phyloP scores from a whole-genome alignment of 30 jellyfish, hydroid and myxozoan species.

The Chironex yamaguchii region DNA sequence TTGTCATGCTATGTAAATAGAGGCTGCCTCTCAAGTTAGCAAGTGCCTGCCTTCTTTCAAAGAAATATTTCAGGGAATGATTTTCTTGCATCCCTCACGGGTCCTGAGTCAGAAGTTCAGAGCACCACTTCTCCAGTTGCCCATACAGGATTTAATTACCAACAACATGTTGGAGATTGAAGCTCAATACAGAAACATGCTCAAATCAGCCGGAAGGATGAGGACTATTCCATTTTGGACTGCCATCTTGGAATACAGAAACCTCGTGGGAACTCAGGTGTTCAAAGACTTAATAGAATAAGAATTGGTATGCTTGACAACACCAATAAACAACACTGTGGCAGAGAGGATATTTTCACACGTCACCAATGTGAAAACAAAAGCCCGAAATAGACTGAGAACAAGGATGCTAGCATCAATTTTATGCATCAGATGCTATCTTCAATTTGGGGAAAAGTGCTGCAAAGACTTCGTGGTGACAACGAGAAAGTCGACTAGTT shows the following conservation, averaged over 20 bases:
- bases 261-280: background rate
- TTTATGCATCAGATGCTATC: background rate
- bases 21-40: background rate
- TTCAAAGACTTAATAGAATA: background rate
- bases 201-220: background rate
- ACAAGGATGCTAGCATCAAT: background rate
- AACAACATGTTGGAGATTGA: background rate
- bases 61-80: background rate
- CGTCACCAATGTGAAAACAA: background rate
- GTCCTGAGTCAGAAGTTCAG: background rate
- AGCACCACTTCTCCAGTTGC: background rate
- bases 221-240: background rate
- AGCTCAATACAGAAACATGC: background rate
- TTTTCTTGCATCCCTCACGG: background rate
- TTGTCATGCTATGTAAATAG: background rate
- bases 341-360: background rate
- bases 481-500: background rate
- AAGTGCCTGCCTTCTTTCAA: background rate
- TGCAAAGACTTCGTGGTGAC: background rate
- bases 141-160: background rate
- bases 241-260: background rate
- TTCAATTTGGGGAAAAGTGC: background rate
- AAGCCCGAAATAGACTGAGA: background rate
- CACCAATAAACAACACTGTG: background rate
- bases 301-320: background rate